Evolutionary conservation across 2,888 invertebrate species (phyloP).

Genomic region (Cataglyphis cursor): DNA sequence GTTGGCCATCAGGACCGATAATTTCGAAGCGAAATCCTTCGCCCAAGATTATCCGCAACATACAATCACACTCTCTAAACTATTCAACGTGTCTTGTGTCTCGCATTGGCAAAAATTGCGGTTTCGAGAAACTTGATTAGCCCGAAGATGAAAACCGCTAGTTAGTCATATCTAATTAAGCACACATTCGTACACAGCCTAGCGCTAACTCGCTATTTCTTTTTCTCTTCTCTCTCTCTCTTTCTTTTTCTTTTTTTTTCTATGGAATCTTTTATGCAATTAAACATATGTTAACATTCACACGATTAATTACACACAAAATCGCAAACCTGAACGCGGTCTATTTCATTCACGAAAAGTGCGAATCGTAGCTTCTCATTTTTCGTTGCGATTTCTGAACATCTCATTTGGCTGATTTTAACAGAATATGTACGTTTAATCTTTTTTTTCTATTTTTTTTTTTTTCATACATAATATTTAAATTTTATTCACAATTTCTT

Average conservation of each 20-base stretch:
- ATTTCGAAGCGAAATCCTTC: slow-evolving; percentile 24
- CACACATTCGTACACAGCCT: slow-evolving; percentile 43
- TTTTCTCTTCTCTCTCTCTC: slow-evolving; percentile 17
- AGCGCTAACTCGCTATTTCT: not conserved
- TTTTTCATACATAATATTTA: not conserved
- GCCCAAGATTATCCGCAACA: slow-evolving; percentile 16
- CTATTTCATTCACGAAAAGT: not conserved
- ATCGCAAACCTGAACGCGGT: slow-evolving; percentile 47
- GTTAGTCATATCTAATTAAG: slow-evolving; percentile 64
- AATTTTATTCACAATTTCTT: not conserved
- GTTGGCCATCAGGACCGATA: not conserved
- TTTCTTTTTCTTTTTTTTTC: slow-evolving; percentile 8
- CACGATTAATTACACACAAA: slow-evolving; percentile 53
- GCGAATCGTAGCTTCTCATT: not conserved
- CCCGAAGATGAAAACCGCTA: slow-evolving; percentile 55
- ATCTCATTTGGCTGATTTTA: not conserved
- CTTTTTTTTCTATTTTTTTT: not conserved
- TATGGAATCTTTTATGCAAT: slow-evolving; percentile 27
- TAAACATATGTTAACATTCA: slow-evolving; percentile 34
- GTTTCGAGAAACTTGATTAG: slow-evolving; percentile 43
- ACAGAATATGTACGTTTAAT: not conserved
- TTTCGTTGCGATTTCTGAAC: not conserved
- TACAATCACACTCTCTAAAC: slow-evolving; percentile 34
- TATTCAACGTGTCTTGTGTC: slow-evolving; percentile 23
- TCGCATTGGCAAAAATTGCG: slow-evolving; percentile 50